A percentile compares a stretch with the other conserved stretches of the same genome.
Evolutionary conservation across 2,113 vertebrate species (phyloP).

Genomic region (Daboia siamensis): DNA sequence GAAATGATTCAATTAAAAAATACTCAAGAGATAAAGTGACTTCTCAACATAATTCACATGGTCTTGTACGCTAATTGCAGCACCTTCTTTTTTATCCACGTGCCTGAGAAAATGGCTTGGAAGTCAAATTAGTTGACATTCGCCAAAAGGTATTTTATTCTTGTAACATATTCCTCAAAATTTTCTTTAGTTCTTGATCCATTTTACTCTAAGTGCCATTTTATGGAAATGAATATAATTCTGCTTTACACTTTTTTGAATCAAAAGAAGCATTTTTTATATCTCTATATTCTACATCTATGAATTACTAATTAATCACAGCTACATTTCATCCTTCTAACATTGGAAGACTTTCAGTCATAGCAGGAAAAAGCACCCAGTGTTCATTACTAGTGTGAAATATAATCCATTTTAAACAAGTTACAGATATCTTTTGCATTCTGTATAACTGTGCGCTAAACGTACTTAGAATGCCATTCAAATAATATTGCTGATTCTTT

Average conservation of each 20-base stretch:
- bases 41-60: not conserved
- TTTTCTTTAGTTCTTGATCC: not conserved
- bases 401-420: constrained; percentile 20
- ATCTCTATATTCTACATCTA: not conserved
- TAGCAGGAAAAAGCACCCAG: not conserved
- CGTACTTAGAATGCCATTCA: not conserved
- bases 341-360: constrained; percentile 1
- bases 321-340: constrained; percentile 12
- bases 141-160: not conserved
- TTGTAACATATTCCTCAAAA: not conserved
- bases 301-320: constrained; percentile 25
- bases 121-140: too few species aligned
- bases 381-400: not conserved
- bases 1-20: not conserved
- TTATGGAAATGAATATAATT: not conserved
- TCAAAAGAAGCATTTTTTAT: not conserved
- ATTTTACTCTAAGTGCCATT: not conserved
- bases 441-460: not conserved
- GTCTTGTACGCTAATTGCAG: not conserved
- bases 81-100: not conserved
- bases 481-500: constrained; percentile 1
- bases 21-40: not conserved
- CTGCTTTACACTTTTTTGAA: not conserved
- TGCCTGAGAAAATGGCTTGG: not conserved
- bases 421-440: constrained; percentile 11